phyloP scores from a whole-genome alignment of 2,888 invertebrate species.

The Nebria salina region DNA sequence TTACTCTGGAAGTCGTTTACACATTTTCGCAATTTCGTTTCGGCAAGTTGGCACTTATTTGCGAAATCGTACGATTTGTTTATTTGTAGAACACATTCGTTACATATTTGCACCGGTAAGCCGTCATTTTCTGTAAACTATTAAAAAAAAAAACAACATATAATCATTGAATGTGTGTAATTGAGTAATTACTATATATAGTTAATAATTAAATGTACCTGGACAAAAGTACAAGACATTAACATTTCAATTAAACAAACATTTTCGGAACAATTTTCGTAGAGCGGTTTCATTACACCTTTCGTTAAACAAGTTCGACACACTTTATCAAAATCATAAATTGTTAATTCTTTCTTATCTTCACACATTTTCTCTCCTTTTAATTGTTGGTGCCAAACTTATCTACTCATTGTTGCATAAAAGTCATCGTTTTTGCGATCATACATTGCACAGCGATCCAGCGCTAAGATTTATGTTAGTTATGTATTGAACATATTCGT shows the following conservation, averaged over 20 bases:
- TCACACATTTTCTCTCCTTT: conserved; percentile 2
- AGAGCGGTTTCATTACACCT: conserved; percentile 29
- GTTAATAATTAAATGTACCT: conserved; percentile 15
- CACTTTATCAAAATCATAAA: conserved; percentile 38
- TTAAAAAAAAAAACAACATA: too few relatives aligned
- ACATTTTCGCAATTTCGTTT: conserved; percentile 19
- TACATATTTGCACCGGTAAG: conserved; percentile 31
- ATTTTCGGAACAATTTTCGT: conserved; percentile 28
- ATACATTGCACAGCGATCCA: not conserved
- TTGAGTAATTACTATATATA: not conserved
- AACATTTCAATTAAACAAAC: conserved; percentile 39
- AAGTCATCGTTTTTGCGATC: not conserved
- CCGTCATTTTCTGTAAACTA: conserved; percentile 40
- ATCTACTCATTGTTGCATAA: not conserved
- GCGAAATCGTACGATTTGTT: conserved; percentile 27
- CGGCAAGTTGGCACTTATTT: conserved; percentile 26
- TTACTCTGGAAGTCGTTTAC: conserved; percentile 23
- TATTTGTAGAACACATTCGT: conserved; percentile 29
- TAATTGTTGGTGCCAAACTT: not conserved
- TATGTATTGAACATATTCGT: not conserved
- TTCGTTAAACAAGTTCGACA: conserved; percentile 39
- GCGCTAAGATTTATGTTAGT: not conserved
- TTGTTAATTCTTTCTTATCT: conserved; percentile 21
- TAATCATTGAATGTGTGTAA: too few relatives aligned
- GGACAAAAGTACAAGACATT: conserved; percentile 27